phyloP scores from a whole-genome alignment of 1,140 invertebrate genomes.

The Drosophila dunni region DNA sequence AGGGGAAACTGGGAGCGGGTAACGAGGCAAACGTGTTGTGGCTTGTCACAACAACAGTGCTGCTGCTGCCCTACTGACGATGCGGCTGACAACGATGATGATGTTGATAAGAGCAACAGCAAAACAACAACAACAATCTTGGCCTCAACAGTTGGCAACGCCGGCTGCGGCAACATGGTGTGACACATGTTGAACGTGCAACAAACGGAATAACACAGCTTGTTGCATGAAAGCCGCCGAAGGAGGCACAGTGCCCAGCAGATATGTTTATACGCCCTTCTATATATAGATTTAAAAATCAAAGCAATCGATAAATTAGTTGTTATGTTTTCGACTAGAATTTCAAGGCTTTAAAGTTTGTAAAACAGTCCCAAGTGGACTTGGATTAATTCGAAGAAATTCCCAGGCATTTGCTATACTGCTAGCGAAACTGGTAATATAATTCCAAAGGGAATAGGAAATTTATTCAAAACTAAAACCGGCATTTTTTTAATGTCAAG shows the following conservation, averaged over 20 bases:
- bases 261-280: neutral
- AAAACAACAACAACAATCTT: slow-evolving; percentile 38
- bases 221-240: slow-evolving; percentile 6
- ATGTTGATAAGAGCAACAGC: slow-evolving; percentile 51
- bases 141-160: slow-evolving; percentile 67
- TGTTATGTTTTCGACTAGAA: too few relatives aligned
- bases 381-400: too few relatives aligned
- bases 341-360: too few relatives aligned
- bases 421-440: too few relatives aligned
- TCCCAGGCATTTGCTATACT: too few relatives aligned
- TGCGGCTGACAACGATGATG: slow-evolving; percentile 28
- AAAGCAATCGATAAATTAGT: too few relatives aligned
- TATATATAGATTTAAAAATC: too few relatives aligned
- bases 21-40: slow-evolving; percentile 40
- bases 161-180: slow-evolving; percentile 29
- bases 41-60: slow-evolving; percentile 69
- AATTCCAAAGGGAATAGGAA: too few relatives aligned
- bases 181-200: slow-evolving; percentile 65
- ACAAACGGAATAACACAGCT: neutral
- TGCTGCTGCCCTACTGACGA: slow-evolving; percentile 21
- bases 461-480: too few relatives aligned
- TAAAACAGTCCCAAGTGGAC: too few relatives aligned
- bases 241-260: neutral
- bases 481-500: too few relatives aligned
- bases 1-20: slow-evolving; percentile 3